Conservation (phyloP, 30 jellyfish, hydroid and myxozoan genomes). For the Hydractinia symbiolongicarpus region DNA sequence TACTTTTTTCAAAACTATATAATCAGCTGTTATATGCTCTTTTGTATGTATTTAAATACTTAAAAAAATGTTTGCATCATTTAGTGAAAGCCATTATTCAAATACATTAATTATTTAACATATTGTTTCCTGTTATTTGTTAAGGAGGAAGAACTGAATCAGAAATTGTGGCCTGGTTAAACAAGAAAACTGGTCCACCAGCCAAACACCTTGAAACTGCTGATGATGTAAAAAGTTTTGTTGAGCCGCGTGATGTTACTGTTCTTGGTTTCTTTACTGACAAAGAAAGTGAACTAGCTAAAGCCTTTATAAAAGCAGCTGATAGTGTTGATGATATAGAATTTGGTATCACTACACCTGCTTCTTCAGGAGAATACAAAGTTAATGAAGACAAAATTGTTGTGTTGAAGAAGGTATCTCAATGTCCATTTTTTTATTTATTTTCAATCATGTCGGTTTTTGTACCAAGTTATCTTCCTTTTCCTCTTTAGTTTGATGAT, state of each 20-base stretch:
- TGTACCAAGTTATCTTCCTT: neutral
- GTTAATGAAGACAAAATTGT: conserved; percentile 70
- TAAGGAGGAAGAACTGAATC: conserved; percentile 92
- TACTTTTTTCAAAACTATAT: no score
- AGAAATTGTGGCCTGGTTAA: conserved; percentile 90
- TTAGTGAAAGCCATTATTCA: no score
- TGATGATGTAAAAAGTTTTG: conserved; percentile 67
- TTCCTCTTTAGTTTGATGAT: conserved; percentile 76
- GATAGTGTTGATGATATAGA: conserved; percentile 68
- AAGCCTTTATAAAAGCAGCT: conserved; percentile 77
- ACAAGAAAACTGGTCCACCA: conserved; percentile 99
- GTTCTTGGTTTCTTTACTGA: conserved; percentile 81
- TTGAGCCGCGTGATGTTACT: conserved; percentile 85
- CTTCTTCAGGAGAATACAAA: conserved; percentile 53
- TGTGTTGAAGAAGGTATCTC: conserved; percentile 66
- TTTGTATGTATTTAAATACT: no score
- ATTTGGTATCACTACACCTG: conserved; percentile 58
- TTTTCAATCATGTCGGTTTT: neutral
- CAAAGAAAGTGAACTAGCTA: conserved; percentile 79
- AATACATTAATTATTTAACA: no score
- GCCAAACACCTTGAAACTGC: conserved; percentile 58
- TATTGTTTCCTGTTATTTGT: no score
- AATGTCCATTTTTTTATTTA: neutral
- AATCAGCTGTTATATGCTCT: no score
- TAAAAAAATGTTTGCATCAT: no score